These are phyloP conservation scores for Laticauda laticaudata DNA, from an alignment of 2,113 vertebrate species.

Conservation along the genomic window DNA sequence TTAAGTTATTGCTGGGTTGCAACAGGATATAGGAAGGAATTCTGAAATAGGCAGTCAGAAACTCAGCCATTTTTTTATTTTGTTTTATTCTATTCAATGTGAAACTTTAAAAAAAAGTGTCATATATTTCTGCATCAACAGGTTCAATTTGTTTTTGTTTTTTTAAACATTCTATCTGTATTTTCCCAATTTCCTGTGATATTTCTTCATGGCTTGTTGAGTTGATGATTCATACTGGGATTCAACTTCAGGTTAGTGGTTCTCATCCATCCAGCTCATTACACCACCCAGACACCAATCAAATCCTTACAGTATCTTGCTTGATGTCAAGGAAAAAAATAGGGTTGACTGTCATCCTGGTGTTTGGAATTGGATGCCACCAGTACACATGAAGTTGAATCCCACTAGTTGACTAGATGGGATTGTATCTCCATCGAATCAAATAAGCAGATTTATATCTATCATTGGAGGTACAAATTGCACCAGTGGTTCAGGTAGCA, in stretches of 20 bases:
- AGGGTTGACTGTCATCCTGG: not conserved
- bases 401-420: not conserved
- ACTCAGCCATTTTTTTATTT: not conserved
- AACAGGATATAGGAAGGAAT: not conserved
- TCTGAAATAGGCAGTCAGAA: conserved; percentile 17
- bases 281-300: too few species aligned
- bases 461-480: not conserved
- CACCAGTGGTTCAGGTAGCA: not conserved
- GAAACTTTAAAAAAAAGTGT: not conserved
- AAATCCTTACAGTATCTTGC: too few species aligned
- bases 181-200: not conserved
- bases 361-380: not conserved
- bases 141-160: not conserved
- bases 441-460: not conserved
- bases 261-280: too few species aligned
- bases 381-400: not conserved
- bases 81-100: not conserved
- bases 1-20: not conserved
- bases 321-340: too few species aligned
- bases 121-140: not conserved
- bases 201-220: not conserved
- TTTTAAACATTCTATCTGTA: not conserved
- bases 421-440: not conserved
- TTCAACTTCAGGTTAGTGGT: not conserved
- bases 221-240: not conserved